Percentiles rank a stretch among this genome's conserved stretches.
These are phyloP conservation scores for Ciconia boyciana DNA, from an alignment of 2,113 vertebrate species.

Conservation along the genomic window DNA sequence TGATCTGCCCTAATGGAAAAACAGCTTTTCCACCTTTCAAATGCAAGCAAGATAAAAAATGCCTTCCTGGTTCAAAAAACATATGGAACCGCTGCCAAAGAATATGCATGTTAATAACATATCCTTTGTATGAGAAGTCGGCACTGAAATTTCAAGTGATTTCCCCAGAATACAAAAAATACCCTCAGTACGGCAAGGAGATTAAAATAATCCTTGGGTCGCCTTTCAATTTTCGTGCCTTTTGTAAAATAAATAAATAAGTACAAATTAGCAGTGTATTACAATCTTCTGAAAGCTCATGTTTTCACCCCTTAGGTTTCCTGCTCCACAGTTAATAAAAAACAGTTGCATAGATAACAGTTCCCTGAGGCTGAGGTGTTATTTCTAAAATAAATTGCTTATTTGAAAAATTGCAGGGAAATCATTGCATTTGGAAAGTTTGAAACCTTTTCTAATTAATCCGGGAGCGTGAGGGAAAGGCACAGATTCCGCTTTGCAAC, in stretches of 20 bases:
- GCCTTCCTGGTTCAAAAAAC: slow-evolving; percentile 30
- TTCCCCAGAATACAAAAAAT: slow-evolving; percentile 41
- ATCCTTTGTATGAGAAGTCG: slow-evolving; percentile 4
- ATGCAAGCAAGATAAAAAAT: slow-evolving; percentile 49
- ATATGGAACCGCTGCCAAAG: slow-evolving; percentile 5
- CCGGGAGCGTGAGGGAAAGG: not conserved
- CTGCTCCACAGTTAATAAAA: slow-evolving; percentile 23
- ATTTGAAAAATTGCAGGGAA: slow-evolving; percentile 27
- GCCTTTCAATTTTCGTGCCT: not conserved
- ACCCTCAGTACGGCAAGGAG: not conserved
- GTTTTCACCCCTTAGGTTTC: not conserved
- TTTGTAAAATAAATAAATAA: slow-evolving; percentile 36
- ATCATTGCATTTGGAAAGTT: not conserved
- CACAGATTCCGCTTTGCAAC: not conserved
- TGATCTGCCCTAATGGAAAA: slow-evolving; percentile 39
- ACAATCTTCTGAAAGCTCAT: not conserved
- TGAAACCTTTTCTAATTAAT: slow-evolving; percentile 25
- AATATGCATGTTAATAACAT: slow-evolving; percentile 26
- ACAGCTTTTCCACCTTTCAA: slow-evolving; percentile 44
- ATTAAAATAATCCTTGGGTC: slow-evolving; percentile 44
- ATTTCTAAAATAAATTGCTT: slow-evolving; percentile 60
- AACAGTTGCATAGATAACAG: slow-evolving; percentile 14
- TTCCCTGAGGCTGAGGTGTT: not conserved
- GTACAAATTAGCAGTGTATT: slow-evolving; percentile 9
- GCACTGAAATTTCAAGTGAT: slow-evolving; percentile 14